These are phyloP conservation scores for Corythoichthys intestinalis DNA, from an alignment of 2,113 vertebrate genomes.

Conservation along the genomic window DNA sequence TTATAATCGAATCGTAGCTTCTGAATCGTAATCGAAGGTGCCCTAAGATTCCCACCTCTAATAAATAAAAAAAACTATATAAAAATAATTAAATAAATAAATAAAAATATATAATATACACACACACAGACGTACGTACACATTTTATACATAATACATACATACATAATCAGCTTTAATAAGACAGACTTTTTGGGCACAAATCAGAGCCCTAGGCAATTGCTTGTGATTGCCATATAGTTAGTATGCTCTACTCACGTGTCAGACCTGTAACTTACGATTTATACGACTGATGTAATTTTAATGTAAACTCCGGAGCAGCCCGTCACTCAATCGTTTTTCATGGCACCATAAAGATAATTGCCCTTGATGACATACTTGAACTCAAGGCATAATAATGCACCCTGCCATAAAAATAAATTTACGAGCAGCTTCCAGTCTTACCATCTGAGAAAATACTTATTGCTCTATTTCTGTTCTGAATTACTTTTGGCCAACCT, in stretches of 20 bases:
- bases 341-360: constrained; percentile 37
- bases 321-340: constrained; percentile 18
- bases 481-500: constrained; percentile 12
- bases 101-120: too few species aligned
- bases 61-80: too few species aligned
- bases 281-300: constrained; percentile 46
- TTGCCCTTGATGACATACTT: constrained; percentile 39
- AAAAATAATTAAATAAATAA: too few species aligned
- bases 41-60: too few species aligned
- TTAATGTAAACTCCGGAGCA: constrained; percentile 18
- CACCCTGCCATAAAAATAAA: constrained; percentile 18
- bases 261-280: constrained; percentile 35
- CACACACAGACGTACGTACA: too few species aligned
- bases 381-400: constrained; percentile 18
- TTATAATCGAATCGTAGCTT: too few species aligned
- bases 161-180: too few species aligned
- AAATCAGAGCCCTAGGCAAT: too few species aligned
- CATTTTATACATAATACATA: too few species aligned
- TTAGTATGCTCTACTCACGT: constrained; percentile 3
- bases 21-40: too few species aligned
- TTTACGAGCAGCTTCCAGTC: constrained; percentile 32
- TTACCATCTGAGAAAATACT: constrained; percentile 53
- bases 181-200: too few species aligned
- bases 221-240: not conserved
- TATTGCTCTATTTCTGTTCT: constrained; percentile 41